Evolutionary conservation across 2,113 vertebrate genomes (phyloP), one percentile per base, ranked within the genome.

Genomic region (Monarcha castaneiventris): DNA sequence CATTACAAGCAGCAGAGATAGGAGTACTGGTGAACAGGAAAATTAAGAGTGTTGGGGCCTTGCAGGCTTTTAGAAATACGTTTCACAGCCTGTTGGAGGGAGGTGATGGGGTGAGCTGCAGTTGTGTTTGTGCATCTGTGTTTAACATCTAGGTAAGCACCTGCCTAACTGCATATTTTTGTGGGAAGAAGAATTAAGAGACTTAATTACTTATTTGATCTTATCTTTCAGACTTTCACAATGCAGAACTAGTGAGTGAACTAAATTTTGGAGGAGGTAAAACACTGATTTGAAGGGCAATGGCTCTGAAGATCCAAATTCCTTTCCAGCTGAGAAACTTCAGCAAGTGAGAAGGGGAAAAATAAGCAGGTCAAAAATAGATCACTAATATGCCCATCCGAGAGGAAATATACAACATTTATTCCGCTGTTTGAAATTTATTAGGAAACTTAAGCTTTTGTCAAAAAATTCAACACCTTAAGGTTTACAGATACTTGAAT

Each of bases 221-320:
- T 90, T 85, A 43, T 94, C 71, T 93, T 76, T 85, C 41, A 74
- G 67, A 25, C 48, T 90, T 83, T 67, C 33, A 58, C 32, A 89
- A 51, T 14, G 22, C 23, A 63, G 30, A 83, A 48, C 14, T 35
- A 80, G 33, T 41, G 72, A 77, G n/a, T 5, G 4, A 91, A 33
- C 26, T 76, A 49, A 76, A 56, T 91, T 80, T 71, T 39, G 20
- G 39, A 71, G 68, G 17, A 77, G 27, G 30, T 71, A 56, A 63
- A 85, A 48, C 32, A 44, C 23, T 54, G 67, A 59, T 37, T 55
- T 74, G 44, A 91, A 86, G 43, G 43, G 27, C 26, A 85, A 27
- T 13, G 29, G 9, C 29, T 54, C 37, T 67, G 59, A 69, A 88
- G 16, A 18, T 30, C 51, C 33, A 18, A 15, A 59, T 82, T 77